Conservation (phyloP, 1,140 invertebrate species). For the Bombus superbus region DNA sequence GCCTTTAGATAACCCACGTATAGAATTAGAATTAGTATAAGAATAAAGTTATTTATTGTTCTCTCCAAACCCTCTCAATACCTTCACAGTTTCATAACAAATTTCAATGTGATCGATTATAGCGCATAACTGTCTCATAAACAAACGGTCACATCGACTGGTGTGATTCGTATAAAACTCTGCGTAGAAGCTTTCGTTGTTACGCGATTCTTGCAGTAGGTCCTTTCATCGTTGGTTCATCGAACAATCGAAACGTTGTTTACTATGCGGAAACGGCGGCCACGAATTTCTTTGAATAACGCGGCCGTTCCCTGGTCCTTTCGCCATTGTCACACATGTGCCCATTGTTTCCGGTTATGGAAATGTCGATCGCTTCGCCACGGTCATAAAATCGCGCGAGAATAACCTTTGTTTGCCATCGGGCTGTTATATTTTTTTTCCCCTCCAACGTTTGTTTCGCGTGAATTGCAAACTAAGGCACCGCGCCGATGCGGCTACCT, state of each 20-base stretch:
- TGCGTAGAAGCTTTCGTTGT: not conserved
- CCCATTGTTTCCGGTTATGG: constrained; percentile 44
- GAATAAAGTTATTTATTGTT: too few relatives aligned
- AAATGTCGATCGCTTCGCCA: constrained; percentile 29
- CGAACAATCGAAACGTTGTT: constrained; percentile 40
- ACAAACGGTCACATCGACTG: not conserved
- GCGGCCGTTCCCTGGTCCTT: not conserved
- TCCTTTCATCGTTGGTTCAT: not conserved
- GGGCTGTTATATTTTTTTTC: too few relatives aligned
- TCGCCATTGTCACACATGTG: constrained; percentile 31
- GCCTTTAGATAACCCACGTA: too few relatives aligned
- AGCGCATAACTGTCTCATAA: too few relatives aligned
- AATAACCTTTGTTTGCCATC: constrained; percentile 19
- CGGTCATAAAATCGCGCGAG: constrained; percentile 35
- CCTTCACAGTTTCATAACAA: too few relatives aligned
- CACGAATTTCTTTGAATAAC: constrained; percentile 40
- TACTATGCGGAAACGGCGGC: constrained; percentile 20
- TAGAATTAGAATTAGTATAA: too few relatives aligned
- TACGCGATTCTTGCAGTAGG: not conserved
- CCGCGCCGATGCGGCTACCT: too few relatives aligned
- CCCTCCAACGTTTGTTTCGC: too few relatives aligned
- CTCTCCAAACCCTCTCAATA: too few relatives aligned
- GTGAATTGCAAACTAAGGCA: too few relatives aligned
- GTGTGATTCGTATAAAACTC: not conserved
- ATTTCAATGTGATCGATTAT: too few relatives aligned